These are phyloP conservation scores for Clivina fossor DNA, from an alignment of 2,888 invertebrate species.

Conservation along the genomic window DNA sequence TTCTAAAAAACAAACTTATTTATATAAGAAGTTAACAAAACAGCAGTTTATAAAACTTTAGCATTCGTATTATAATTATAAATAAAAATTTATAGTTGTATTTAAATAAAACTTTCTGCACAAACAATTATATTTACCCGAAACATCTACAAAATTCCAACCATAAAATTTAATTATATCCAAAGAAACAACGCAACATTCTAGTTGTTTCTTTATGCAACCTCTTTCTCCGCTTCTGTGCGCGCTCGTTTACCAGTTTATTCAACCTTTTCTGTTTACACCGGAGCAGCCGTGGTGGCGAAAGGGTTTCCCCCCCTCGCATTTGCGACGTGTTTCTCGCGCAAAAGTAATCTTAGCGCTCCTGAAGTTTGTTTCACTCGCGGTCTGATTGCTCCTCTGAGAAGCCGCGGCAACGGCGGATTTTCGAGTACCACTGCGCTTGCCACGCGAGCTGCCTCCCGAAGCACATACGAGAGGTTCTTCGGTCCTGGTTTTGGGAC, in stretches of 20 bases:
- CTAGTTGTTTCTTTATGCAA: neutral
- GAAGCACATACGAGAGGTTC: no score
- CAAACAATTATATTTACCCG: no score
- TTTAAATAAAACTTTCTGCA: no score
- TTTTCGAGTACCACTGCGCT: neutral
- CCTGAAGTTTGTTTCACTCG: conserved; percentile 24
- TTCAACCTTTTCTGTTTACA: no score
- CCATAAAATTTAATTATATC: conserved; percentile 11
- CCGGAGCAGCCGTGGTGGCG: neutral
- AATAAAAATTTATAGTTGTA: no score
- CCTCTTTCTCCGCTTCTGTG: neutral
- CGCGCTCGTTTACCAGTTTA: neutral
- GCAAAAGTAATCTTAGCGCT: conserved; percentile 23
- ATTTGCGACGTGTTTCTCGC: conserved; percentile 28
- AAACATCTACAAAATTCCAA: no score
- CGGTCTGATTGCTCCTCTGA: conserved; percentile 21
- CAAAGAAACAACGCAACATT: conserved; percentile 6
- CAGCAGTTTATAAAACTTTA: no score
- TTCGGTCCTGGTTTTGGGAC: no score
- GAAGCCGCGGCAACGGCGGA: neutral
- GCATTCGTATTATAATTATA: no score
- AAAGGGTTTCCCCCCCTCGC: neutral
- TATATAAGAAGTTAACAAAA: no score
- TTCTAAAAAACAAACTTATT: no score
- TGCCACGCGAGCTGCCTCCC: neutral